Evolutionary conservation across 2,888 invertebrate species (phyloP).

Genomic region (Agrilus cyanescens): DNA sequence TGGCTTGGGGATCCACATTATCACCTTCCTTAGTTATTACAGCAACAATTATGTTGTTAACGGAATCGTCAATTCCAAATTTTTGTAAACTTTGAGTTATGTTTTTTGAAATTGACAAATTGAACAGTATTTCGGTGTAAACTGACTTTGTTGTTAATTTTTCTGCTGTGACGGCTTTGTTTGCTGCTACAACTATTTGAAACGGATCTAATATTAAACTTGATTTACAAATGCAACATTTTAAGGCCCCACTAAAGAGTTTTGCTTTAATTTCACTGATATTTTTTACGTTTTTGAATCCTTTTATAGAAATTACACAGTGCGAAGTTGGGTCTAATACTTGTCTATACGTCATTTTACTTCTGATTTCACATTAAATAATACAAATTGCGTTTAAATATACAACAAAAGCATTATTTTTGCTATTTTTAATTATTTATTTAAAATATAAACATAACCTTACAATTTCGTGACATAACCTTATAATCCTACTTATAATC

Average conservation of each 20-base stretch:
- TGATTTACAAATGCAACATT: constrained; percentile 52
- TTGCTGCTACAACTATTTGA: constrained; percentile 53
- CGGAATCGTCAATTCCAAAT: constrained; percentile 47
- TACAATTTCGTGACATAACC: too few relatives aligned
- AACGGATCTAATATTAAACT: constrained; percentile 47
- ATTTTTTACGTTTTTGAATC: constrained; percentile 49
- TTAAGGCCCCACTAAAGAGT: constrained; percentile 43
- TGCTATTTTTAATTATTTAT: too few relatives aligned
- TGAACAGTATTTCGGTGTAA: constrained; percentile 54
- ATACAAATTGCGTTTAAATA: too few relatives aligned
- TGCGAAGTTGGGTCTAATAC: constrained; percentile 23
- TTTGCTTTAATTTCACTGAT: constrained; percentile 41
- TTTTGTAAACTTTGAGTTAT: constrained; percentile 54
- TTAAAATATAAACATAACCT: too few relatives aligned
- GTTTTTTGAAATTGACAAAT: constrained; percentile 55
- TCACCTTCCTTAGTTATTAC: constrained; percentile 30
- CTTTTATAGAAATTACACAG: constrained; percentile 31
- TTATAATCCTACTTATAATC: too few relatives aligned
- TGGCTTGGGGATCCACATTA: constrained; percentile 21
- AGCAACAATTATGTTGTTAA: constrained; percentile 37
- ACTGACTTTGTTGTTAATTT: constrained; percentile 50
- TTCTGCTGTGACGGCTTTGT: constrained; percentile 47
- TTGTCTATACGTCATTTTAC: constrained; percentile 11
- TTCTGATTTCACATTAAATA: too few relatives aligned
- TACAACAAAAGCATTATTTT: too few relatives aligned